Evolutionary conservation across 2,113 vertebrate genomes (phyloP), one percentile per base, ranked within the genome.

Genomic region (Neolamprologus tretocephalus): DNA sequence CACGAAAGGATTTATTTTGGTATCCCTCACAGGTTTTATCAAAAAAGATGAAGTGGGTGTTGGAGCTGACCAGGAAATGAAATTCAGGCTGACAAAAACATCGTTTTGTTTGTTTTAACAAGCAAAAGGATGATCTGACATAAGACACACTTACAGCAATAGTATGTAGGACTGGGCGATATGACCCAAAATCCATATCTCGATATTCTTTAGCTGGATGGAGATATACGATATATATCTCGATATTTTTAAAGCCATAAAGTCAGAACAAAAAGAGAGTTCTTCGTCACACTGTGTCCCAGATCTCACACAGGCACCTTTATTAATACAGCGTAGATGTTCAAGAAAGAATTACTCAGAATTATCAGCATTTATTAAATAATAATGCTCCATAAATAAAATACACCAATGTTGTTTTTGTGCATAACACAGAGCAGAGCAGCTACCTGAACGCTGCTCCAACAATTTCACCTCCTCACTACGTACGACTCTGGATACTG

Each of bases 341-440:
- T 4, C 0, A 54, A 0, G 53, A 54, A 54, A 0, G 2, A 54
- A 12, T 21, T 21, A 54, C 51, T 54, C n/a, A 53, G 51, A 21
- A 2, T 21, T 11, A 53, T 53, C 3, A 53, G 19, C 9, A 1
- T 53, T 21, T 6, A 21, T 11, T 53, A 53, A 53, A 11, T 21
- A 53, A 0, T 11, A 2, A 21, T 21, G 9, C 51, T 53, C 51
- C 51, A 53, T 4, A 21, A 53, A 53, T 53, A 21, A 4, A 53
- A 21, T 4, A 21, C 0, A 53, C 0, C 5, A 53, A 51, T 5
- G 9, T 6, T 53, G 3, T 53, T n/a, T n/a, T 53, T n/a, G 49
- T 10, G 5, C 49, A n/a, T n/a, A 53, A 53, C 19, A 53, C 4
- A 51, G 8, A 3, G 49, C 49, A 51, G 17, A 51, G 49, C 49